These are phyloP conservation scores for Micropoecilia bifurca DNA, from an alignment of 2,797 vertebrate genomes.

Conservation along the genomic window DNA sequence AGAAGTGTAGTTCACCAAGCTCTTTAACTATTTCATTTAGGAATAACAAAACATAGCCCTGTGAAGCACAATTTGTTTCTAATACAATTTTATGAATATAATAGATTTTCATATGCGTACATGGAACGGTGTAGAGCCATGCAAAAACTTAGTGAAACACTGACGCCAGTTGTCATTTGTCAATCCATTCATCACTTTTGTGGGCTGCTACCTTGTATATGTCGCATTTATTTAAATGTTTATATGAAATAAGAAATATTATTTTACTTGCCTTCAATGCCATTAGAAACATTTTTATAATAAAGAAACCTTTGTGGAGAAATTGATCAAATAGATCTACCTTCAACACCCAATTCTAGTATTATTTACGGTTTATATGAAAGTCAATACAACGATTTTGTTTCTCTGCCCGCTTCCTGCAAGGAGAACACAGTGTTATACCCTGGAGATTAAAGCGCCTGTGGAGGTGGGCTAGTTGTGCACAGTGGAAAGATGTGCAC, in stretches of 20 bases:
- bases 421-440: conserved; percentile 3
- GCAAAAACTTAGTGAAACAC: not conserved
- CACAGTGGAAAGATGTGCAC: conserved; percentile 27
- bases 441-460: conserved; percentile 35
- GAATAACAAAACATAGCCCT: not conserved
- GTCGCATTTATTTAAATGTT: conserved; percentile 6
- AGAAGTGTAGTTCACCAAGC: not conserved
- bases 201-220: conserved; percentile 2
- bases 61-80: not conserved
- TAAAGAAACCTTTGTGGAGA: not conserved
- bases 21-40: not conserved
- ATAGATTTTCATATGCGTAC: not conserved
- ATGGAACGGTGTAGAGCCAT: not conserved
- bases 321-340: not conserved
- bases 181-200: conserved; percentile 24
- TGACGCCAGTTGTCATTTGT: not conserved
- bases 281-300: not conserved
- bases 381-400: not conserved
- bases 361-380: conserved; percentile 8
- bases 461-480: conserved; percentile 30
- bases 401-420: conserved; percentile 8
- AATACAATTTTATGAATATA: not conserved
- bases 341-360: not conserved
- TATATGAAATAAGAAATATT: not conserved
- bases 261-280: not conserved